Evolutionary conservation across 2,113 vertebrate species (phyloP).

Genomic region (Charadrius vociferus): DNA sequence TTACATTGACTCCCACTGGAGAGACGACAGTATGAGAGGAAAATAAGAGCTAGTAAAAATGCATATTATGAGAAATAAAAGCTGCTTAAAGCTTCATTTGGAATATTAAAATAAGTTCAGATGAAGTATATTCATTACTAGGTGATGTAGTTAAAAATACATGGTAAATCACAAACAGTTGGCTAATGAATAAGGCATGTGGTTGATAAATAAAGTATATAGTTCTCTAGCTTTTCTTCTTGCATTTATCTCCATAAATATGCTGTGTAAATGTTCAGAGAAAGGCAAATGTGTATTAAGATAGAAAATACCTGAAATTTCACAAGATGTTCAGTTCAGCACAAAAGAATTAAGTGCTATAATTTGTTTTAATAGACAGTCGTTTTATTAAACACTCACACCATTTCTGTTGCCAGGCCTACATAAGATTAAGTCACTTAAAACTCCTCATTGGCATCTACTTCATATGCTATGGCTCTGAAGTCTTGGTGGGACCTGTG

Average conservation of each 20-base stretch:
- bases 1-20: neutral
- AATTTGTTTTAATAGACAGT: neutral
- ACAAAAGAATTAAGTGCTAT: neutral
- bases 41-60: neutral
- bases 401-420: neutral
- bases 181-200: neutral
- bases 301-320: neutral
- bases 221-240: neutral
- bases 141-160: neutral
- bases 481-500: neutral
- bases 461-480: neutral
- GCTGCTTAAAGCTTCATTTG: neutral
- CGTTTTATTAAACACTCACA: neutral
- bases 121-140: neutral
- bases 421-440: neutral
- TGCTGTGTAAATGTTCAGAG: neutral
- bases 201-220: neutral
- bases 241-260: neutral
- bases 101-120: neutral
- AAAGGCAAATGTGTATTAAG: neutral
- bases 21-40: neutral
- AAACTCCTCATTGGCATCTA: neutral
- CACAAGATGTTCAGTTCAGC: neutral
- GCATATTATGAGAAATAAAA: neutral
- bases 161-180: neutral